Percentiles rank a stretch among this genome's conserved stretches.
These are phyloP conservation scores for Trilocha varians DNA, from an alignment of 2,888 invertebrate species.

Conservation along the genomic window DNA sequence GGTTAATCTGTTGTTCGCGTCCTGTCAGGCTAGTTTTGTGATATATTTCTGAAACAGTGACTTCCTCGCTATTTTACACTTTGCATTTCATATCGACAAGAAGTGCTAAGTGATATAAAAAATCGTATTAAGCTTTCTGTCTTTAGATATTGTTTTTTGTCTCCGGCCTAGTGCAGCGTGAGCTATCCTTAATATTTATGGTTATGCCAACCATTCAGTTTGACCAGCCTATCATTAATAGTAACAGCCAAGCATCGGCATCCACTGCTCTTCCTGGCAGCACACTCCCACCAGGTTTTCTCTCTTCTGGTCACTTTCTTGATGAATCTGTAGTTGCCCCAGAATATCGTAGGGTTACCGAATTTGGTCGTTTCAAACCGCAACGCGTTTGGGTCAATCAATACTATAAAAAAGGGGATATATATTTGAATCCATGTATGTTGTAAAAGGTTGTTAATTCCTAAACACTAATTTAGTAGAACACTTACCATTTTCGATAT, in stretches of 20 bases:
- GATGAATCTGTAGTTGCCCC: slow-evolving; percentile 56
- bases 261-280: slow-evolving; percentile 38
- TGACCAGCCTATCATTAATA: slow-evolving; percentile 41
- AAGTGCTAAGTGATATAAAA: no score
- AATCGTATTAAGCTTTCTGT: no score
- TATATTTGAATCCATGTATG: no score
- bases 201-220: slow-evolving; percentile 56
- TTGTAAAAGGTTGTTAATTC: no score
- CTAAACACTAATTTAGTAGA: no score
- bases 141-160: no score
- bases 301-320: slow-evolving; percentile 44
- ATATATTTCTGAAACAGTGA: no score
- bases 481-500: background rate
- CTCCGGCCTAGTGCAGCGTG: background rate
- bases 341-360: slow-evolving; percentile 50
- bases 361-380: slow-evolving; percentile 46
- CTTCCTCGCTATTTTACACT: no score
- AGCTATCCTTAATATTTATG: slow-evolving; percentile 18
- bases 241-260: slow-evolving; percentile 56
- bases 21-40: no score
- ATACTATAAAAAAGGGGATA: background rate
- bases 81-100: no score
- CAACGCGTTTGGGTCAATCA: slow-evolving; percentile 17
- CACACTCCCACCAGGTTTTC: slow-evolving; percentile 64
- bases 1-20: no score